Conservation (phyloP, 2,113 vertebrate genomes). For the Sylvia atricapilla region DNA sequence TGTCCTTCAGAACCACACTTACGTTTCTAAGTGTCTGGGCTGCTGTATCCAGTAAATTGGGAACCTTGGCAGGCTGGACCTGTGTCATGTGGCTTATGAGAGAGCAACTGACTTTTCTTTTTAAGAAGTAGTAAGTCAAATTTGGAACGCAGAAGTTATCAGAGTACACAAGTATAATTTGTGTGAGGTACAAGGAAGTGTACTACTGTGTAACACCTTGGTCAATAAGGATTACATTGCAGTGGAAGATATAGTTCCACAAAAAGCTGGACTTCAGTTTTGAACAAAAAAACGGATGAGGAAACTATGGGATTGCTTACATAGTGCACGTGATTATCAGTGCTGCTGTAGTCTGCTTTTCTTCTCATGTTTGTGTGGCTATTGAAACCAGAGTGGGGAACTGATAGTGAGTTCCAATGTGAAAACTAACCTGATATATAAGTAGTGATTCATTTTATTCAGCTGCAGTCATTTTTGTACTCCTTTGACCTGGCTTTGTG, state of each 20-base stretch:
- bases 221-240: not conserved
- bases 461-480: not conserved
- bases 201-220: accelerated
- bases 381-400: not conserved
- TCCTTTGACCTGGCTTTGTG: not conserved
- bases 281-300: not conserved
- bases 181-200: not conserved
- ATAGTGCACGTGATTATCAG: not conserved
- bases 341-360: not conserved
- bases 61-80: not conserved
- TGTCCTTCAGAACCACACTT: not conserved
- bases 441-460: not conserved
- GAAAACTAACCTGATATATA: not conserved
- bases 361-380: not conserved
- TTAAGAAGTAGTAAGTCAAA: not conserved
- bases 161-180: not conserved
- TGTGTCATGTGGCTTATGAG: not conserved
- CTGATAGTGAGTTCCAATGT: not conserved
- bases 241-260: not conserved
- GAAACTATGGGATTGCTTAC: not conserved
- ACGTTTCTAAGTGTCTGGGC: not conserved
- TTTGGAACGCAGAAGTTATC: not conserved
- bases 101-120: not conserved
- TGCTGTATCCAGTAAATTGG: not conserved
- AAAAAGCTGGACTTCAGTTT: not conserved